phyloP scores from a whole-genome alignment of 2,888 invertebrate species.

The Lampropteryx suffumata region DNA sequence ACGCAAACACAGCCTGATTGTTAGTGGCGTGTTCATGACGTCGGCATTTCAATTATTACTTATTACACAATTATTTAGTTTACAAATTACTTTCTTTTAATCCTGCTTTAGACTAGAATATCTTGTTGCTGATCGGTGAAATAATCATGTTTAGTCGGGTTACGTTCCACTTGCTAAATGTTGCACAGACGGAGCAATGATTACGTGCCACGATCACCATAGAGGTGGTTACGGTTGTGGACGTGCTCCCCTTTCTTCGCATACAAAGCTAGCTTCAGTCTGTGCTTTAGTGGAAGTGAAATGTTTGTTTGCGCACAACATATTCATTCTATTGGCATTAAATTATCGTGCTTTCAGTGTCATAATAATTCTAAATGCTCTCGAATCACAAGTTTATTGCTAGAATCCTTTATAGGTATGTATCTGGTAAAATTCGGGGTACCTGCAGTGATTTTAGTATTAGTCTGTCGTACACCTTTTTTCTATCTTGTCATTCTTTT shows the following conservation, averaged over 20 bases:
- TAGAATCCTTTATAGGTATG: too few relatives aligned
- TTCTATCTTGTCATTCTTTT: too few relatives aligned
- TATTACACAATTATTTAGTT: too few relatives aligned
- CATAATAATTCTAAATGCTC: too few relatives aligned
- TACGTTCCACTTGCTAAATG: slow-evolving; percentile 67
- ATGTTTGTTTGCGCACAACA: background rate
- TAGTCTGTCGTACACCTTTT: too few relatives aligned
- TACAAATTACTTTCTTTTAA: background rate
- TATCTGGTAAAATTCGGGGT: too few relatives aligned
- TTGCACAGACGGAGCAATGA: slow-evolving; percentile 57
- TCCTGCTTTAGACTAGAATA: background rate
- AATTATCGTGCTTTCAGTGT: too few relatives aligned
- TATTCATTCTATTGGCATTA: slow-evolving; percentile 1
- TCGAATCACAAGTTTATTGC: too few relatives aligned
- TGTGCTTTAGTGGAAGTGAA: background rate
- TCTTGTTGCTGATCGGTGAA: background rate
- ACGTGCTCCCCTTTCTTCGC: slow-evolving; percentile 32
- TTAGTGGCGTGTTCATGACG: too few relatives aligned
- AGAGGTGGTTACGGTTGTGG: slow-evolving; percentile 42
- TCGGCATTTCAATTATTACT: too few relatives aligned
- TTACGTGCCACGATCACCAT: slow-evolving; percentile 43
- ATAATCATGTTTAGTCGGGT: slow-evolving; percentile 33
- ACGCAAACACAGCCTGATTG: too few relatives aligned
- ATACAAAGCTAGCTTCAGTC: slow-evolving; percentile 15
- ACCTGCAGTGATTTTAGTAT: too few relatives aligned